These are phyloP conservation scores for Brachyhypopomus gauderio DNA, from an alignment of 2,113 vertebrate species.

Conservation along the genomic window DNA sequence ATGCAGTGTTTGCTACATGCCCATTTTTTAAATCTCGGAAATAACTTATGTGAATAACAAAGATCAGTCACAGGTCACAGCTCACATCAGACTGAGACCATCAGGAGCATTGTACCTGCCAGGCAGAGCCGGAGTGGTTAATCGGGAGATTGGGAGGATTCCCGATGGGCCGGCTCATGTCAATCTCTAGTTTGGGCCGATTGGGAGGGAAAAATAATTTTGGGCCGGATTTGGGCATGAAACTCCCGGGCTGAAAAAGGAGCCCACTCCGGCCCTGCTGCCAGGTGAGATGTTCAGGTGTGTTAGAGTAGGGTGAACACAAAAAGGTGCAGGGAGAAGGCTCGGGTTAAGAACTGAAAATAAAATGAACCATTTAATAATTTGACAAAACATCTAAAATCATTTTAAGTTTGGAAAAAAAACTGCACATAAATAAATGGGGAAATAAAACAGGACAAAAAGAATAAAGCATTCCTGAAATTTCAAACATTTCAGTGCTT, in stretches of 20 bases:
- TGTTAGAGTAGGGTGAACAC: background rate
- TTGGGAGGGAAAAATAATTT: too few species aligned
- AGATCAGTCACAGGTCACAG: background rate
- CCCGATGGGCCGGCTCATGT: too few species aligned
- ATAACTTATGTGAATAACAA: slow-evolving; percentile 2
- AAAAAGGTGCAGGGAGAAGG: background rate
- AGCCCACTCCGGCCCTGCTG: too few species aligned
- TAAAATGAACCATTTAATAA: background rate
- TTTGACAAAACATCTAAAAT: background rate
- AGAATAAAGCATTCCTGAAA: background rate
- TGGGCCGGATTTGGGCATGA: too few species aligned
- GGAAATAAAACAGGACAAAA: background rate
- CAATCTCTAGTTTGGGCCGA: too few species aligned
- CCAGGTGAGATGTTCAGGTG: background rate
- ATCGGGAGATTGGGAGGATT: too few species aligned
- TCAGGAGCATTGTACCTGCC: background rate
- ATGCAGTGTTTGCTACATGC: background rate
- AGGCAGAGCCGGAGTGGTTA: too few species aligned
- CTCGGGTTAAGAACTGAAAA: background rate
- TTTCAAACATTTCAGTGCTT: background rate
- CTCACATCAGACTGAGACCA: background rate
- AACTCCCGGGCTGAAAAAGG: too few species aligned
- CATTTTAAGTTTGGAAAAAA: background rate
- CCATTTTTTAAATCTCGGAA: background rate
- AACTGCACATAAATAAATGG: slow-evolving; percentile 10